These are phyloP conservation scores for Pachymerium ferrugineum DNA, from an alignment of 2,888 invertebrate species.

Conservation along the genomic window DNA sequence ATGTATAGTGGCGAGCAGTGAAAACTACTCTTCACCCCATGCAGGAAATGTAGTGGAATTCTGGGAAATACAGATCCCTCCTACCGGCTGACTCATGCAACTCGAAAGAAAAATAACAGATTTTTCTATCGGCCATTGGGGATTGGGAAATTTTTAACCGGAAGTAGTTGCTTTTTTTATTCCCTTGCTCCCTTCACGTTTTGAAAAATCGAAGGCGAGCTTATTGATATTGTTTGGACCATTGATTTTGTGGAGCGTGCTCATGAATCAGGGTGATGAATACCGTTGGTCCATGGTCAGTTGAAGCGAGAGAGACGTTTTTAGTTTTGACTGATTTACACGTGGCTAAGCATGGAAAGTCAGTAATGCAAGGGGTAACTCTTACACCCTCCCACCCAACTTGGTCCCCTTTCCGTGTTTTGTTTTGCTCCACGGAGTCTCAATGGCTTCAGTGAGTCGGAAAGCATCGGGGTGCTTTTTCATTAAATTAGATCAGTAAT, in stretches of 20 bases:
- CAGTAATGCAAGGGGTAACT: background rate
- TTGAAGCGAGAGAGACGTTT: background rate
- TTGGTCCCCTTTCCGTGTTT: constrained; percentile 20
- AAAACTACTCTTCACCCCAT: background rate
- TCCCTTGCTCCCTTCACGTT: no score
- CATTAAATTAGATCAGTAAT: constrained; percentile 27
- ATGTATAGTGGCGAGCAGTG: constrained; percentile 8
- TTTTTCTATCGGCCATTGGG: no score
- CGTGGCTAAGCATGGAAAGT: background rate
- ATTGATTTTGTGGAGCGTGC: background rate
- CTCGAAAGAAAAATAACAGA: no score
- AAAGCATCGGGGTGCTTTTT: constrained; percentile 25
- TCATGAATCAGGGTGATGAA: constrained; percentile 2
- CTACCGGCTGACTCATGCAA: background rate
- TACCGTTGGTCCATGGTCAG: background rate
- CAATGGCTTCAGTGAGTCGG: constrained; percentile 24
- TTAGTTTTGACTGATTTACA: no score
- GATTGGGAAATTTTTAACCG: background rate
- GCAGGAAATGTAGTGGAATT: constrained; percentile 28
- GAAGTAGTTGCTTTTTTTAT: background rate
- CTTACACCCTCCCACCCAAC: background rate
- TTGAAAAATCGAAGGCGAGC: no score
- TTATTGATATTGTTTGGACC: background rate
- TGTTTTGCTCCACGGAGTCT: constrained; percentile 27
- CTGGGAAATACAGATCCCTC: background rate